Base-by-base conservation (phyloP, 2,113 vertebrate species). In the Loxodonta africana region DNA sequence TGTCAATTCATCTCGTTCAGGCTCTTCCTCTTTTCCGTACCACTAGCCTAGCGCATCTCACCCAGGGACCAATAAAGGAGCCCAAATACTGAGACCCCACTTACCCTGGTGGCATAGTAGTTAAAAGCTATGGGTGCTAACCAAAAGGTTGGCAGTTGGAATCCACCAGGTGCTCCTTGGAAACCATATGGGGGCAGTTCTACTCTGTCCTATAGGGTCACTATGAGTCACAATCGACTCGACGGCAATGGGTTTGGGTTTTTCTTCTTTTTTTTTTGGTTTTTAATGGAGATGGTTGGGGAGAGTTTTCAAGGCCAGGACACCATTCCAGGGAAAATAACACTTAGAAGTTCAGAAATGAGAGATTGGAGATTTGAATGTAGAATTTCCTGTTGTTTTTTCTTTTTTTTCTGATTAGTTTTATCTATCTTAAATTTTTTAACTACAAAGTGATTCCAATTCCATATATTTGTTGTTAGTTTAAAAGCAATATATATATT, bases 401-500 rank as follows among this genome's bases (percentile, higher is more conserved):
- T 30, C n/a, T 90, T 74, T 65, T 11, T 12, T 33, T 67, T 4
- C 69, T 18, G 12, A 37, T 57, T 63, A 20, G 12, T 87, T 83
- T 93, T 71, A 57, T 82, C 48, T 89, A 25, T 91, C 44, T 81
- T 76, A 65, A 92, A 74, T 8, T 51, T n/a, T 74, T 83, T 37
- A 14, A 41, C 78, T 57, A 67, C 67, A 69, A 90, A 60, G 57
- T 69, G 5, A 71, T 69, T 83, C n/a, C 20, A 3, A 10, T 85
- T 76, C n/a, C 62, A 33, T 86, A 5, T 48, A 17, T 85, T 78
- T 73, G 26, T 77, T 94, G 89, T 83, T 80, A 46, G 69, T 82
- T 92, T 83, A 88, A 81, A 69, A 93, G 20, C n/a, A 71, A 28
- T 60, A 8, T 57, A 48, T n/a, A 48, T n/a, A 6, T 69, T 67